Conservation (phyloP, 2,797 vertebrate genomes). For the Myotis vivesi region DNA sequence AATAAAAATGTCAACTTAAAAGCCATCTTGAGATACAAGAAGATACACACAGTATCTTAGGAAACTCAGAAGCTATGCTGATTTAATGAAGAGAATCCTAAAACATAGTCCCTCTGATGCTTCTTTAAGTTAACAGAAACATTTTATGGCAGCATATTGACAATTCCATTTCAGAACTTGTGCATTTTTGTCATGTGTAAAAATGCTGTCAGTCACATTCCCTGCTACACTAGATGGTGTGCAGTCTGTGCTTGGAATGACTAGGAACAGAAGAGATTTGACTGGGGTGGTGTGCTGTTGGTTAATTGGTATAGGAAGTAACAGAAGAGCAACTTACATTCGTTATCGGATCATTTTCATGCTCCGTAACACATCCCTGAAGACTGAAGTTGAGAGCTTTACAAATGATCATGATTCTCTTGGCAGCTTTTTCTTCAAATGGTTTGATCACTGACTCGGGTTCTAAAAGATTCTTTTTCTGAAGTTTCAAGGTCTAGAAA, state of each 20-base stretch:
- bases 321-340: constrained; percentile 88
- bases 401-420: constrained; percentile 93
- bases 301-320: neutral
- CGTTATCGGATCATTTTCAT: constrained; percentile 91
- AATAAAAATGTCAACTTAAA: neutral
- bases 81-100: neutral
- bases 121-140: neutral
- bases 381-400: constrained; percentile 92
- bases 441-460: constrained; percentile 87
- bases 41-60: neutral
- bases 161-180: neutral
- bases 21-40: neutral
- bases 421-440: constrained; percentile 93
- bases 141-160: neutral
- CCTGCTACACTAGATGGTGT: neutral
- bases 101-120: neutral
- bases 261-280: neutral
- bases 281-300: neutral
- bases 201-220: neutral
- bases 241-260: neutral
- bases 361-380: constrained; percentile 94
- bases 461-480: constrained; percentile 87
- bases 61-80: neutral
- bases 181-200: neutral
- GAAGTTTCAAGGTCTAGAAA: constrained; percentile 89